These are phyloP conservation scores for Girardinichthys multiradiatus DNA, from an alignment of 2,113 vertebrate species.

Conservation along the genomic window DNA sequence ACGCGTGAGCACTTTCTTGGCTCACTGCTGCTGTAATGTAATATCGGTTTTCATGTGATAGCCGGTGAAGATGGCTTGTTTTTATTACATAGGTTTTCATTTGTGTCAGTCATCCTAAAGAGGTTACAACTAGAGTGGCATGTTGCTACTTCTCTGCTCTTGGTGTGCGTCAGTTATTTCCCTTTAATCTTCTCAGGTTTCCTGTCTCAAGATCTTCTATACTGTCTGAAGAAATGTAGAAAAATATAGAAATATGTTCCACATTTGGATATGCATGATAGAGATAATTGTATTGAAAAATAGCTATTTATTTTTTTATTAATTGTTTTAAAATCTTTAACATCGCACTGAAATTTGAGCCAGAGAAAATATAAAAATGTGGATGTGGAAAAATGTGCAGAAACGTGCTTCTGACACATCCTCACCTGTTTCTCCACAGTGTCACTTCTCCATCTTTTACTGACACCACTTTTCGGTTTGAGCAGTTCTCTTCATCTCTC, in stretches of 20 bases:
- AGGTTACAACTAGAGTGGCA: slow-evolving; percentile 32
- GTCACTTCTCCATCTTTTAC: slow-evolving; percentile 13
- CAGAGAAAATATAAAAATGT: neutral
- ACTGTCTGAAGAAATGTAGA: neutral
- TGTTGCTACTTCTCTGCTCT: slow-evolving; percentile 10
- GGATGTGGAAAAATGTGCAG: neutral
- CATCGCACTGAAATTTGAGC: neutral
- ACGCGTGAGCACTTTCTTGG: slow-evolving; percentile 42
- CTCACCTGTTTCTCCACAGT: neutral
- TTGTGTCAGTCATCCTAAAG: slow-evolving; percentile 69
- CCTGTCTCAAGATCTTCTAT: neutral
- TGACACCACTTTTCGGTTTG: slow-evolving; percentile 17
- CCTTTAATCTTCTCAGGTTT: neutral
- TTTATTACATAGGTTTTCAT: slow-evolving; percentile 74
- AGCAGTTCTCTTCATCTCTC: slow-evolving; percentile 46
- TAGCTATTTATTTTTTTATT: too few species aligned
- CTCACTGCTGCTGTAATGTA: slow-evolving; percentile 51
- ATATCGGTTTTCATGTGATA: slow-evolving; percentile 62
- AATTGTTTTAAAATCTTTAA: too few species aligned
- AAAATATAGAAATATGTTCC: neutral
- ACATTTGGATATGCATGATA: too few species aligned
- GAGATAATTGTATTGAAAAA: too few species aligned
- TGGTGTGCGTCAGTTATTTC: neutral
- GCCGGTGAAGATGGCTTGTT: slow-evolving; percentile 46
- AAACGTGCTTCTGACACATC: slow-evolving; percentile 5